Percentiles rank a stretch among this genome's conserved stretches.
These are phyloP conservation scores for Actinia equina DNA, from an alignment of 64 coral and sea anemone species.

Conservation along the genomic window DNA sequence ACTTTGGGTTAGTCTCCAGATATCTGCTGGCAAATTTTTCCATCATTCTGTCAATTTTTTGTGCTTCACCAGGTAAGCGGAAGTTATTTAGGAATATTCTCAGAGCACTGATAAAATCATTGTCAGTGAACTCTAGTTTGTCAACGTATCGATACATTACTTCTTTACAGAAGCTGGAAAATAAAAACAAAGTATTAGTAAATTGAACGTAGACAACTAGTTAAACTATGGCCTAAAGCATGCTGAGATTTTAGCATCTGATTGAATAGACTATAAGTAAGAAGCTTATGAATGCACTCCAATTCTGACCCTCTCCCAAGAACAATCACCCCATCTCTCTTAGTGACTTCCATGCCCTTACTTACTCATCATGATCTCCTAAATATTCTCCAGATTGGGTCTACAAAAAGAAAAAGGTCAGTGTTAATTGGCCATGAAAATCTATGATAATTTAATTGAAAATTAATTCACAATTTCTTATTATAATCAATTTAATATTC, in stretches of 20 bases:
- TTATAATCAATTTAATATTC: too few species aligned
- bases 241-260: too few species aligned
- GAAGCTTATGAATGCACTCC: too few species aligned
- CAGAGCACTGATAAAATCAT: slow-evolving; percentile 78
- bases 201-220: too few species aligned
- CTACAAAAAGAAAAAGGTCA: slow-evolving; percentile 34
- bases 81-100: slow-evolving; percentile 91
- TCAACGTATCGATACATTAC: slow-evolving; percentile 94
- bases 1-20: slow-evolving; percentile 96
- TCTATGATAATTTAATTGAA: too few species aligned
- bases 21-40: slow-evolving; percentile 99
- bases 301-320: too few species aligned
- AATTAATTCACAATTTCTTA: too few species aligned
- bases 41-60: slow-evolving; percentile 99
- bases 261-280: too few species aligned
- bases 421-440: too few species aligned
- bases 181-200: neutral
- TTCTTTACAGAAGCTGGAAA: slow-evolving; percentile 77
- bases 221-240: too few species aligned
- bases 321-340: neutral
- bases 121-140: slow-evolving; percentile 79
- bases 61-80: slow-evolving; percentile 96
- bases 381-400: slow-evolving; percentile 78
- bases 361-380: slow-evolving; percentile 91
- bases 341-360: neutral